phyloP scores from a whole-genome alignment of 2,113 vertebrate genomes.

The Macrotis lagotis region DNA sequence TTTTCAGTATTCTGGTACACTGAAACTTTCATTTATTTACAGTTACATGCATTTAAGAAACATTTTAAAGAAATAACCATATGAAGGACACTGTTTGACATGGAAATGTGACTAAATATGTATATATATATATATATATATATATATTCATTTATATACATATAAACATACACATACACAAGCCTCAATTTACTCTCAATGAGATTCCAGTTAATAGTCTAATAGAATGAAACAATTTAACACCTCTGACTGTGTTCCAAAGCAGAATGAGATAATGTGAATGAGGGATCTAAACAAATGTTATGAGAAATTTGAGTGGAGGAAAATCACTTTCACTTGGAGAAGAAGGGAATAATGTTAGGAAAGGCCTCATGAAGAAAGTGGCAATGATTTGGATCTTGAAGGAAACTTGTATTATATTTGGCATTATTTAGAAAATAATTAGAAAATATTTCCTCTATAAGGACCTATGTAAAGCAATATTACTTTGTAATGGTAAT shows the following conservation, averaged over 20 bases:
- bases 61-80: not conserved
- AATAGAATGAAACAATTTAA: not conserved
- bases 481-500: no score
- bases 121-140: not conserved
- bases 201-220: not conserved
- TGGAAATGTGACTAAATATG: not conserved
- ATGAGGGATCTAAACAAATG: not conserved
- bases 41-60: not conserved
- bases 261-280: not conserved
- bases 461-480: not conserved
- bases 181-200: not conserved
- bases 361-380: not conserved
- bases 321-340: not conserved
- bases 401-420: not conserved
- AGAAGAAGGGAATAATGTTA: not conserved
- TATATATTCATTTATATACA: not conserved
- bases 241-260: not conserved
- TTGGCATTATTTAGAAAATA: not conserved
- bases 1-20: not conserved
- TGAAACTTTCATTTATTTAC: not conserved
- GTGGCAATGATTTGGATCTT: not conserved
- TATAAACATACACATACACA: not conserved
- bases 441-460: not conserved
- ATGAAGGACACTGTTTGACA: not conserved
- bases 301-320: not conserved